A percentile compares a stretch with the other conserved stretches of the same genome.
Evolutionary conservation across 2,797 vertebrate genomes (phyloP).

Genomic region (Xiphophorus birchmanni): DNA sequence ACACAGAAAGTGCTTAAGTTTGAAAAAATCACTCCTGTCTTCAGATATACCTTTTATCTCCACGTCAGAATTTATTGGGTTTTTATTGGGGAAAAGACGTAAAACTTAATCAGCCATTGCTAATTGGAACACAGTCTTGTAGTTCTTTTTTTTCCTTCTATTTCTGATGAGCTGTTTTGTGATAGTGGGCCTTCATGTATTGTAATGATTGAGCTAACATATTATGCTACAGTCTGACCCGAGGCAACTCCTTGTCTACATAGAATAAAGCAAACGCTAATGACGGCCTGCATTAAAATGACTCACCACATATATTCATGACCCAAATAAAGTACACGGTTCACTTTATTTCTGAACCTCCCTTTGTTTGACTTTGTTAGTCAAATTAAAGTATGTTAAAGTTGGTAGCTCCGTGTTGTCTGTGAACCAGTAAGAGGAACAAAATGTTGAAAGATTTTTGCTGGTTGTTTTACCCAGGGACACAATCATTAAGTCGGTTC

Average conservation of each 20-base stretch:
- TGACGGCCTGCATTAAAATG: not conserved
- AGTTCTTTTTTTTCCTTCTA: conserved; percentile 9
- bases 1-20: not conserved
- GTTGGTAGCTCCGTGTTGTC: not conserved
- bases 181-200: conserved; percentile 23
- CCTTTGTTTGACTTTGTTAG: conserved; percentile 25
- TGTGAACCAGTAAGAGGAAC: not conserved
- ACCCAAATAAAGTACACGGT: not conserved
- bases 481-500: not conserved
- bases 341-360: not conserved
- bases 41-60: conserved; percentile 1
- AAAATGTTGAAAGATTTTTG: conserved; percentile 4
- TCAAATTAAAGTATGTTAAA: conserved; percentile 13
- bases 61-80: not conserved
- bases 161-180: conserved; percentile 7
- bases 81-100: not conserved
- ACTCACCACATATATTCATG: not conserved
- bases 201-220: conserved; percentile 30
- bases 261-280: conserved; percentile 33
- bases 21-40: not conserved
- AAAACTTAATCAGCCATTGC: not conserved
- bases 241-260: conserved; percentile 10
- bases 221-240: conserved; percentile 13
- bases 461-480: not conserved
- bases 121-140: not conserved